phyloP scores from a whole-genome alignment of 2,888 invertebrate genomes.

The Heliconius aoede region DNA sequence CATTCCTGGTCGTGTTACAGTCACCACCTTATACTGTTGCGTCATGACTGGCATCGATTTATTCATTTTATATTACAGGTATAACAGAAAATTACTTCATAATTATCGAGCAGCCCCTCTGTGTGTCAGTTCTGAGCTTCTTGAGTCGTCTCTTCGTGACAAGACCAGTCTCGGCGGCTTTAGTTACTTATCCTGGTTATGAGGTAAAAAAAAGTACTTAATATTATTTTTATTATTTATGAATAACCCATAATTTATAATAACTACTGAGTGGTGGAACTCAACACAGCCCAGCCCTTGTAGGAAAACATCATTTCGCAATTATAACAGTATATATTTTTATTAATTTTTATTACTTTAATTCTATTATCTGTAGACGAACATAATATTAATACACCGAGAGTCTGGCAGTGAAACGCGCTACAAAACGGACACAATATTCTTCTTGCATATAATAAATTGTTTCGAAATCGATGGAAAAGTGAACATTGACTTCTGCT shows the following conservation, averaged over 20 bases:
- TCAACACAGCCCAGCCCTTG: too few species aligned
- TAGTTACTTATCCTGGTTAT: constrained; percentile 41
- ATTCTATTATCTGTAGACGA: constrained; percentile 71
- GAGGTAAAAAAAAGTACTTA: constrained; percentile 28
- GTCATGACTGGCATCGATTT: neutral
- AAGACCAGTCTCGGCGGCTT: constrained; percentile 24
- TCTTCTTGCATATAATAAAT: constrained; percentile 93
- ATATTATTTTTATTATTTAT: neutral
- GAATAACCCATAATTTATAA: too few species aligned
- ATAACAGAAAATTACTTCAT: constrained; percentile 94
- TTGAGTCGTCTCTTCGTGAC: constrained; percentile 64
- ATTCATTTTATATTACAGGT: constrained; percentile 65
- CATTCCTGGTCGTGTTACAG: too few species aligned
- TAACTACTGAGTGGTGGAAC: too few species aligned
- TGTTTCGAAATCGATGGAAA: constrained; percentile 88
- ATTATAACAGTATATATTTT: too few species aligned
- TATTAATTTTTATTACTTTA: neutral
- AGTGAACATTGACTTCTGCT: constrained; percentile 91
- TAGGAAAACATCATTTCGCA: too few species aligned
- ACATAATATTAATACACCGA: constrained; percentile 85
- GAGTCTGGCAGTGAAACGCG: constrained; percentile 79
- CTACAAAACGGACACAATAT: constrained; percentile 85
- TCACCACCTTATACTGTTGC: too few species aligned
- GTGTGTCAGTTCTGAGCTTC: constrained; percentile 86
- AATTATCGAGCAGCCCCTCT: constrained; percentile 94